Conservation (phyloP, 2,113 vertebrate species). For the Circaetus cinerascens region DNA sequence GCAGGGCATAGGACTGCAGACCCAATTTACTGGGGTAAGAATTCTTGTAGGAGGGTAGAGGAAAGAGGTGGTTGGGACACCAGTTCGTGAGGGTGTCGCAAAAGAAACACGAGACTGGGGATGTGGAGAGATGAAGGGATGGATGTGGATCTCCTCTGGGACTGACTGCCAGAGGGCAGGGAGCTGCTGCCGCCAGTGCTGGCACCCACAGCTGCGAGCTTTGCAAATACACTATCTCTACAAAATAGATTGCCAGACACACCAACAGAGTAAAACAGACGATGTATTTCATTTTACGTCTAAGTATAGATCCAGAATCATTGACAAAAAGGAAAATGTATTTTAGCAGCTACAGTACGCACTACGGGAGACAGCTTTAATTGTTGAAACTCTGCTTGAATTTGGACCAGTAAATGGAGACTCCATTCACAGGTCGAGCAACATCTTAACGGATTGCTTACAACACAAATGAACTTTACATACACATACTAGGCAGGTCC, state of each 20-base stretch:
- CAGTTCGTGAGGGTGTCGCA: not conserved
- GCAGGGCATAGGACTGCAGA: not conserved
- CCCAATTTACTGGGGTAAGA: not conserved
- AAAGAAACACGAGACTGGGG: not conserved
- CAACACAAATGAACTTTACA: not conserved
- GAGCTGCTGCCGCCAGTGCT: rapidly evolving
- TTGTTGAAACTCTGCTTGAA: not conserved
- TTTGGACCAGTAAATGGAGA: not conserved
- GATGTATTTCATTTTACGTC: not conserved
- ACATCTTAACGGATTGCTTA: not conserved
- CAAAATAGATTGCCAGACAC: not conserved
- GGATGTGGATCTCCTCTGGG: not conserved
- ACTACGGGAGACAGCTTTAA: not conserved
- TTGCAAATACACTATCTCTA: not conserved
- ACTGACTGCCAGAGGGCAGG: not conserved
- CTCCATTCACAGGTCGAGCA: not conserved
- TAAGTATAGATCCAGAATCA: not conserved
- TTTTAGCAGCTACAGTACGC: not conserved
- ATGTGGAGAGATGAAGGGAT: not conserved
- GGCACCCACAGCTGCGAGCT: rapidly evolving
- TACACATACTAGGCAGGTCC: not conserved
- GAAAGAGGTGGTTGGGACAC: not conserved
- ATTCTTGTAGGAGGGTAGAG: not conserved
- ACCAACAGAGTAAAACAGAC: not conserved
- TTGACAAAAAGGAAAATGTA: not conserved